Evolutionary conservation across 2,113 vertebrate genomes (phyloP).

Genomic region (Polypterus senegalus): DNA sequence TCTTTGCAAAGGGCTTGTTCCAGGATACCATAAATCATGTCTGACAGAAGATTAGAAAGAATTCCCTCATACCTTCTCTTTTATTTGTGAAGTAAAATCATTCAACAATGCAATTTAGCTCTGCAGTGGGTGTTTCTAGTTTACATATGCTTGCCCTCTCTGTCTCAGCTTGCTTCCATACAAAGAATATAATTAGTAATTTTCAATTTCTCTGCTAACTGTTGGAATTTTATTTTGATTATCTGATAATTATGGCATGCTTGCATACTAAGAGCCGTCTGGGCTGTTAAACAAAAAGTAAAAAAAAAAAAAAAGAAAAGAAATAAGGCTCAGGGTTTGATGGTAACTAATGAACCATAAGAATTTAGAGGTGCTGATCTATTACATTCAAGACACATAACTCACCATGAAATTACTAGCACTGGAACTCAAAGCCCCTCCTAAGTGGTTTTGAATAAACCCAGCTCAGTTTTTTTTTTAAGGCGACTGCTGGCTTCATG

Average conservation of each 20-base stretch:
- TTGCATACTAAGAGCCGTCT: slow-evolving; percentile 29
- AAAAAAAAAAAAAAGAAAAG: not conserved
- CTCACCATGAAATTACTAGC: slow-evolving; percentile 35
- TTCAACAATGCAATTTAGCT: slow-evolving; percentile 39
- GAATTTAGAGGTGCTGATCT: slow-evolving; percentile 35
- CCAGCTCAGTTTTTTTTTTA: slow-evolving; percentile 17
- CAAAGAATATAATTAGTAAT: slow-evolving; percentile 44
- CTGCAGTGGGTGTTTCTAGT: slow-evolving; percentile 29
- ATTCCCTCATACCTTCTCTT: slow-evolving; percentile 36
- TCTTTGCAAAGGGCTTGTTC: slow-evolving; percentile 38
- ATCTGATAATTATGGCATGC: slow-evolving; percentile 36
- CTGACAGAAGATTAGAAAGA: slow-evolving; percentile 50
- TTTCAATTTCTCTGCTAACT: slow-evolving; percentile 50
- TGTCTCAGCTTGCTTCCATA: slow-evolving; percentile 37
- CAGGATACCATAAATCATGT: slow-evolving; percentile 47
- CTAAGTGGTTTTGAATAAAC: slow-evolving; percentile 30
- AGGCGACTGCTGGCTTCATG: slow-evolving; percentile 6
- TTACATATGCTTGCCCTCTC: slow-evolving; percentile 40
- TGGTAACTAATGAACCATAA: slow-evolving; percentile 40
- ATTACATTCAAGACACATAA: slow-evolving; percentile 36
- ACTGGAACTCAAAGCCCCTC: slow-evolving; percentile 28
- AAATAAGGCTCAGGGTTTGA: slow-evolving; percentile 25
- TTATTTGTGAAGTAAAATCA: slow-evolving; percentile 45
- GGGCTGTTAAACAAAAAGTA: slow-evolving; percentile 29
- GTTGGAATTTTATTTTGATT: slow-evolving; percentile 45